Base-by-base conservation (phyloP, 1,140 invertebrate species). In the Drosophila kikkawai region DNA sequence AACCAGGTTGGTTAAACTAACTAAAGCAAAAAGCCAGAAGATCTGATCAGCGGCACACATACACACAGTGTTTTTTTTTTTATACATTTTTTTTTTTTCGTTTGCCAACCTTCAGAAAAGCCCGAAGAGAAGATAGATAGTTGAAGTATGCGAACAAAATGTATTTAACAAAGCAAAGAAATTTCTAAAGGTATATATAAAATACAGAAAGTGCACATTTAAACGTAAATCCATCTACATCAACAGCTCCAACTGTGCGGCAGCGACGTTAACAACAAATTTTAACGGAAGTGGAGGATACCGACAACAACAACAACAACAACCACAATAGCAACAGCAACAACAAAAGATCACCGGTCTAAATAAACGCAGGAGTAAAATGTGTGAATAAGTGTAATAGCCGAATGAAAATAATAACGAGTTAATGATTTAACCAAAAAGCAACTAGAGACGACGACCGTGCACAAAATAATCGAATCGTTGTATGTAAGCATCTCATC, bases 241-340 rank as follows among this genome's bases (percentile, higher is more conserved):
- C 37, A 44, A 58, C 56, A 58, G 56, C 56, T 58, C 34, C 37
- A 59, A 64, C 61, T 32, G 59, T 56, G 53, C 13, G 36, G 50
- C 39, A 41, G 42, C 57, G 19, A 22, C 41, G 29, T 59, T 59
- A 59, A 67, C 41, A 37, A 64, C 41, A 37, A 64, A 45, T 64
- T 64, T n/a, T 37, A 67, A 37, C 34, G 64, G 57, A 32, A 66
- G 58, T 37, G 32, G 41, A 59, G 22, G 39, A 64, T 39, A 39
- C 15, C 34, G 26, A 55, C 7, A 19, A 53, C 50, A 53, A 19
- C 50, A 17, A 51, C 3, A 17, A 12, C 47, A 12, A 19, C n/a
- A 51, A 4, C n/a, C 7, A 11, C 32, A 34, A 36, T 17, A 13
- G 32, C 29, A 53, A 19, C 50, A 53, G 6, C 32, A 53, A 53